Base-by-base conservation (phyloP, 2,888 invertebrate species). In the Agonopterix alstromeriana region DNA sequence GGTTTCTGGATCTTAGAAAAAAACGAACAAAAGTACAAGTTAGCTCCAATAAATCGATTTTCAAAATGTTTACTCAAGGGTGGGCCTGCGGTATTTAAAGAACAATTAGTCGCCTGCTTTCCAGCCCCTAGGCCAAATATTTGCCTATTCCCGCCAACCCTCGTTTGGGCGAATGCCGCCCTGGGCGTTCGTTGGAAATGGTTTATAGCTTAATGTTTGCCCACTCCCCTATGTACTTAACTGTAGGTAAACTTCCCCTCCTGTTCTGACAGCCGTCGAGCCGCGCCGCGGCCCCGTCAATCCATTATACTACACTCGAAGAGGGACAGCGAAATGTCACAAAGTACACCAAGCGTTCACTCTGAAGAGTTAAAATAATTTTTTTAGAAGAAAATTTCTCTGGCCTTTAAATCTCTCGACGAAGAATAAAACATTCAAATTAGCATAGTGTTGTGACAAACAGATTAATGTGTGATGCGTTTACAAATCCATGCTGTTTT, bases 131-230 rank as follows among this genome's bases (percentile, higher is more conserved):
- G 70, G 77, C 69, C 78, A 85, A 87, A 86, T 86, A 84, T 86
- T 86, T 83, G 84, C 72, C 77, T 76, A 70, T 87, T 86, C 79
- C 86, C 85, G 84, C 86, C 85, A 84, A 83, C 85, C 85, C 84
- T 83, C 79, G 74, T 69, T 76, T 70, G 67, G 72, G 59, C 72
- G 12, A 69, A 70, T 68, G 73, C 78, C 78, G 83, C 85, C 76
- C 69, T 70, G 75, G 74, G 83, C 82, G 71, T 74, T 61, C 67
- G 69, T 69, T 77, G 67, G 60, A 70, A 81, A 79, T 71, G 81
- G 77, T 82, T 82, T 79, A 76, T 73, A 75, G 70, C 70, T 73
- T 67, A 72, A 82, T 85, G 82, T 86, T 86, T 83, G 77, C 73
- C 67, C 67, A 68, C 65, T 71, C 74, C 71, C 77, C 71, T 77